Percentiles rank a stretch among this genome's conserved stretches.
Evolutionary conservation across 2,888 invertebrate species (phyloP).

Genomic region (Erannis defoliaria): DNA sequence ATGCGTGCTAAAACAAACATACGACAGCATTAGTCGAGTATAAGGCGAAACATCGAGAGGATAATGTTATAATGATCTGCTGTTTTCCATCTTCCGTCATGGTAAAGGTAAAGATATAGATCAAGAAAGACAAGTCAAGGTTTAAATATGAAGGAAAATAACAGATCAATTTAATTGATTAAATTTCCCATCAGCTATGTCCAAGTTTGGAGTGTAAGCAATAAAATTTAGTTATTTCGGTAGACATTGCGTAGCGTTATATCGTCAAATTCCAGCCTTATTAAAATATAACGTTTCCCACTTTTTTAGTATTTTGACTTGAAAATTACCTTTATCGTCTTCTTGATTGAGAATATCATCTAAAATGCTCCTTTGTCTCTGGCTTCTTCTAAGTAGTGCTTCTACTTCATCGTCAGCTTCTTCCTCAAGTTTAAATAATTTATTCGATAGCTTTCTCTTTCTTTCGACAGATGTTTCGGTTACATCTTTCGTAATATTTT

Average conservation of each 20-base stretch:
- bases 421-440: constrained; percentile 78
- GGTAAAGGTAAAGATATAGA: constrained; percentile 8
- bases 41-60: constrained; percentile 57
- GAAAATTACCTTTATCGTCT: constrained; percentile 85
- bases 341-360: constrained; percentile 89
- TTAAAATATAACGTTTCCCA: constrained; percentile 55
- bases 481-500: constrained; percentile 75
- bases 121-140: constrained; percentile 12
- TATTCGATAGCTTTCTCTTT: constrained; percentile 65
- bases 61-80: constrained; percentile 55
- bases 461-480: constrained; percentile 74
- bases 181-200: constrained; percentile 60
- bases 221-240: constrained; percentile 60
- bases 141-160: constrained; percentile 40
- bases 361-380: constrained; percentile 90
- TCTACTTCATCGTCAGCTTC: constrained; percentile 88
- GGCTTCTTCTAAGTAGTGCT: constrained; percentile 88
- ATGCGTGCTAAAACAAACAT: constrained; percentile 87
- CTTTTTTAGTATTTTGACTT: constrained; percentile 67
- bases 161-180: constrained; percentile 54
- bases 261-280: constrained; percentile 69
- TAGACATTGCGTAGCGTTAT: constrained; percentile 78
- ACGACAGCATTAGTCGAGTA: constrained; percentile 80
- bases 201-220: constrained; percentile 61
- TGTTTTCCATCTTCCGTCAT: constrained; percentile 51